Conservation (phyloP, 2,888 invertebrate species). For the Argyresthia goedartella region DNA sequence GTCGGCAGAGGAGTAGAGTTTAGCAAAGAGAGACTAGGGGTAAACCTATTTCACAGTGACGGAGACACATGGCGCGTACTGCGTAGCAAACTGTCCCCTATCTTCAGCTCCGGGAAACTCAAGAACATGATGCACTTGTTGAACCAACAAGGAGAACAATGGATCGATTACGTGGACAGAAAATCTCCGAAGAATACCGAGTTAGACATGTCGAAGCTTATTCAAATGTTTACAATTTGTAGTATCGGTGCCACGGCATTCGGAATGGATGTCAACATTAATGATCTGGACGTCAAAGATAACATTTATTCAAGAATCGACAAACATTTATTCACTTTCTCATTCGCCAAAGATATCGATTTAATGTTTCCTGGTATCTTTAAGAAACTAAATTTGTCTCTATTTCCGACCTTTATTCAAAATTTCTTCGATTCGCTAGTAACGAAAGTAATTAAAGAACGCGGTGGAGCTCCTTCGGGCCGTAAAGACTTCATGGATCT, state of each 20-base stretch:
- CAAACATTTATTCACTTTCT: slow-evolving; percentile 5
- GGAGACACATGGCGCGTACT: slow-evolving; percentile 12
- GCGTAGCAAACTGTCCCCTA: slow-evolving; percentile 7
- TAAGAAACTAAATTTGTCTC: slow-evolving; percentile 7
- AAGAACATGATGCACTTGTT: slow-evolving; percentile 10
- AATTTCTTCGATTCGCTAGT: slow-evolving; percentile 10
- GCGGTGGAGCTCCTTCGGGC: slow-evolving; percentile 4
- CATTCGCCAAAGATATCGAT: slow-evolving; percentile 5
- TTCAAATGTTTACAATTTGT: slow-evolving; percentile 9
- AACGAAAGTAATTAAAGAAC: slow-evolving; percentile 7
- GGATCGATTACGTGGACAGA: slow-evolving; percentile 4
- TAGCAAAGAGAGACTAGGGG: slow-evolving; percentile 9
- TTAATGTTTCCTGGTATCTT: slow-evolving; percentile 7
- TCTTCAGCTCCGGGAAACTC: slow-evolving; percentile 11
- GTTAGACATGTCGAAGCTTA: slow-evolving; percentile 4
- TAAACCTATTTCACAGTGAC: slow-evolving; percentile 11
- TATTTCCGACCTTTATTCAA: slow-evolving; percentile 7
- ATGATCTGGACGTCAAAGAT: slow-evolving; percentile 1
- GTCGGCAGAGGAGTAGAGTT: slow-evolving; percentile 9
- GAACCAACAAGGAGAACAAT: slow-evolving; percentile 5
- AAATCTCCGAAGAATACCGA: slow-evolving; percentile 1
- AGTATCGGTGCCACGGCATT: slow-evolving; percentile 10
- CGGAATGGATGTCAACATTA: slow-evolving; percentile 10
- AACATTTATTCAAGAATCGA: slow-evolving; percentile 7
- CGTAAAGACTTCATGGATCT: slow-evolving; percentile 12